These are phyloP conservation scores for Bhutanitis thaidina DNA, from an alignment of 2,888 invertebrate genomes.

Conservation along the genomic window DNA sequence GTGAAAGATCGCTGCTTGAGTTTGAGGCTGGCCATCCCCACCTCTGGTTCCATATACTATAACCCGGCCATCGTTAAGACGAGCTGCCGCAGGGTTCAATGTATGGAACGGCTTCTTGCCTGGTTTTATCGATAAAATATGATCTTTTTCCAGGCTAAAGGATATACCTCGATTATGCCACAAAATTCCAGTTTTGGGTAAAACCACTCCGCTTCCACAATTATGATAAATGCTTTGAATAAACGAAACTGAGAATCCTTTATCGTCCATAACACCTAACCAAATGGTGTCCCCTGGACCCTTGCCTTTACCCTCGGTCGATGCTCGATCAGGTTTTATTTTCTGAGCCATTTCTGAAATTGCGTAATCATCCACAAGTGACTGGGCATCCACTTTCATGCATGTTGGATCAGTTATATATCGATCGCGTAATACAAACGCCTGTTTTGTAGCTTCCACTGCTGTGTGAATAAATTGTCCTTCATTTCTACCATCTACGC, in stretches of 20 bases:
- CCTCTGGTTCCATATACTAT: slow-evolving; percentile 65
- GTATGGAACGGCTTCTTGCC: slow-evolving; percentile 69
- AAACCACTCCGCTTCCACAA: slow-evolving; percentile 59
- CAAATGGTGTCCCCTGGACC: slow-evolving; percentile 66
- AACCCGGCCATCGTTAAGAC: slow-evolving; percentile 58
- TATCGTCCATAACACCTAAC: slow-evolving; percentile 67
- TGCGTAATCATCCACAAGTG: slow-evolving; percentile 39
- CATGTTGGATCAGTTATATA: slow-evolving; percentile 59
- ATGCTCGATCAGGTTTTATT: slow-evolving; percentile 41
- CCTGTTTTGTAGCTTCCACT: slow-evolving; percentile 53
- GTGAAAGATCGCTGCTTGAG: slow-evolving; percentile 67
- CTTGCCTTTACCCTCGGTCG: slow-evolving; percentile 37
- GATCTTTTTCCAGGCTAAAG: slow-evolving; percentile 46
- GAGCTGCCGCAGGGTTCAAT: slow-evolving; percentile 60
- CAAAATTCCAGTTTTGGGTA: slow-evolving; percentile 63
- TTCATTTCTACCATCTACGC: slow-evolving; percentile 54
- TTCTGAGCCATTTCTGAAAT: slow-evolving; percentile 49
- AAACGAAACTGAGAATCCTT: slow-evolving; percentile 67
- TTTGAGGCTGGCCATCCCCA: slow-evolving; percentile 68
- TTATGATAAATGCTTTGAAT: slow-evolving; percentile 61
- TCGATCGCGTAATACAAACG: slow-evolving; percentile 44
- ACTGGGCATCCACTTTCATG: slow-evolving; percentile 52
- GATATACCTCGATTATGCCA: slow-evolving; percentile 65
- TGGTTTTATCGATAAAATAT: slow-evolving; percentile 49
- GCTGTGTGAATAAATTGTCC: slow-evolving; percentile 56